Conservation (phyloP, 1,140 invertebrate genomes). For the Epicauta chinensis region DNA sequence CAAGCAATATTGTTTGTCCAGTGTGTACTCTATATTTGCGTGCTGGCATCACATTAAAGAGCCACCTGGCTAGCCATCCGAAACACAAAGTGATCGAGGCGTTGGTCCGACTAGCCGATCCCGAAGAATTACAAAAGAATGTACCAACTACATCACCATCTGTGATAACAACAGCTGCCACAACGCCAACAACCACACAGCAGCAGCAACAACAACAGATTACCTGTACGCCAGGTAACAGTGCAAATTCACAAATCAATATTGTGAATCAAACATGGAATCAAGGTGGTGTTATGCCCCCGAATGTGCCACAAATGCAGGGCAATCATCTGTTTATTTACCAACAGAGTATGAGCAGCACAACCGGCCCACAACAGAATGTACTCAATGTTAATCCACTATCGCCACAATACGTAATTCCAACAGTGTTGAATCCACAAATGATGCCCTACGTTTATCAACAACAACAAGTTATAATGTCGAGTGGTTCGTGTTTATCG, state of each 20-base stretch:
- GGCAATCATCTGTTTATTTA: constrained; percentile 48
- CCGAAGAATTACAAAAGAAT: constrained; percentile 13
- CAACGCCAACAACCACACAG: constrained; percentile 12
- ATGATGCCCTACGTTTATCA: constrained; percentile 52
- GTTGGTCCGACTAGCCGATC: constrained; percentile 49
- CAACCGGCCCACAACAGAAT: constrained; percentile 42
- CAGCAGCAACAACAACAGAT: constrained; percentile 6
- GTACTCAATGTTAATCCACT: constrained; percentile 39
- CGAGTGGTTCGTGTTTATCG: constrained; percentile 33
- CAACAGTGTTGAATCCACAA: constrained; percentile 48
- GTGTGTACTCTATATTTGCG: constrained; percentile 76
- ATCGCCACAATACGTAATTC: constrained; percentile 50
- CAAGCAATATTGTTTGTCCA: constrained; percentile 55
- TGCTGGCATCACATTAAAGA: constrained; percentile 71
- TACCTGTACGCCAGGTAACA: not conserved
- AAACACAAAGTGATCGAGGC: constrained; percentile 81
- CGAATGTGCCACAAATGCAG: constrained; percentile 19
- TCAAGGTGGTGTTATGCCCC: constrained; percentile 12
- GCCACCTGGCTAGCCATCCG: constrained; percentile 75
- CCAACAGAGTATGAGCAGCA: constrained; percentile 53
- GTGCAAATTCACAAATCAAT: constrained; percentile 11
- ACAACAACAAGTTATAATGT: constrained; percentile 52
- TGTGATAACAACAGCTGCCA: constrained; percentile 1
- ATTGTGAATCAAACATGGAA: constrained; percentile 21
- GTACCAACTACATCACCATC: not conserved